Conservation (phyloP, 2,113 vertebrate species). For the Noctilio leporinus region DNA sequence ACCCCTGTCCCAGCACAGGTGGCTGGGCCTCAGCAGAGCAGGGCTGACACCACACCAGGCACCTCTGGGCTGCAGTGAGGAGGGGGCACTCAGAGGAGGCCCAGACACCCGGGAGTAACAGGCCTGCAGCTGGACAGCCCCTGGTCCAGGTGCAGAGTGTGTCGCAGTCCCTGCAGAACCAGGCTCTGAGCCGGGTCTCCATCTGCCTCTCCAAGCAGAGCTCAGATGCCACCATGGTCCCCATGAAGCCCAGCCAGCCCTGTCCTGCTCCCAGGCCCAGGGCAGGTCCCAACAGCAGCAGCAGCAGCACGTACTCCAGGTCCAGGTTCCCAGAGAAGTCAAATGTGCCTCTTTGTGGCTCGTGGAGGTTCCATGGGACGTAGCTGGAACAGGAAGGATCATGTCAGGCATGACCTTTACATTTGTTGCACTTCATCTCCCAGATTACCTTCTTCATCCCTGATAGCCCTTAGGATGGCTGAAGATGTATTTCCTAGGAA, state of each 20-base stretch:
- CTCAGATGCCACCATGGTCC: not conserved
- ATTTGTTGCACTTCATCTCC: not conserved
- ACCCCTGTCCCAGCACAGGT: not conserved
- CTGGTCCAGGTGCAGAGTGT: not conserved
- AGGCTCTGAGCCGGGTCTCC: not conserved
- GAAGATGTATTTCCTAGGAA: not conserved
- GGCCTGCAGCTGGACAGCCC: accelerated
- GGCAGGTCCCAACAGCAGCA: not conserved
- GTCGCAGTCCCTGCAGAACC: not conserved
- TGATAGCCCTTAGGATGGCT: not conserved
- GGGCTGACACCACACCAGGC: not conserved
- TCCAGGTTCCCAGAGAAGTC: constrained; percentile 90
- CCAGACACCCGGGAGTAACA: accelerated
- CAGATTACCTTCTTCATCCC: not conserved
- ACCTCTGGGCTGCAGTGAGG: not conserved
- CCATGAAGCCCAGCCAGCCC: not conserved
- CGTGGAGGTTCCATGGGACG: constrained; percentile 93
- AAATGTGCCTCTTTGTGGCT: constrained; percentile 85
- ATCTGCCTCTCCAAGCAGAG: not conserved
- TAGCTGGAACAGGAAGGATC: constrained; percentile 46
- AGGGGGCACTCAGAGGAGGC: not conserved
- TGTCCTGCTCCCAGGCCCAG: not conserved
- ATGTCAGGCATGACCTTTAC: not conserved
- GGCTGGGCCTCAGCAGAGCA: not conserved
- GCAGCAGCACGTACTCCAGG: constrained; percentile 82